A percentile compares a stretch with the other conserved stretches of the same genome.
phyloP scores from a whole-genome alignment of 2,888 invertebrate genomes.

The Synergus laeviventris region DNA sequence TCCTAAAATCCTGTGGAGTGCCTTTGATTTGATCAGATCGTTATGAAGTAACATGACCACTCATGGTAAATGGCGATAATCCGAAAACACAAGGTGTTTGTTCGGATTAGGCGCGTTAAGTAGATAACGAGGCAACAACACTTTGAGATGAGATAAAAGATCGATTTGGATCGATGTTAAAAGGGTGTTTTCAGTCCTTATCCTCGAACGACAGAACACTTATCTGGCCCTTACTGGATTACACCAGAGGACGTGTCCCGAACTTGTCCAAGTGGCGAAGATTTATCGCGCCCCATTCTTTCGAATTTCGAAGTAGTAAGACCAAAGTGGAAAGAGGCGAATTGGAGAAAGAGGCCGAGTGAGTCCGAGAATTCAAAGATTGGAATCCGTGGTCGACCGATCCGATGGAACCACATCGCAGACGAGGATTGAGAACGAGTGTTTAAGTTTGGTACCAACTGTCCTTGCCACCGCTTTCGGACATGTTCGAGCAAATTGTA shows the following conservation, averaged over 20 bases:
- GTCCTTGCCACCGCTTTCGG: constrained; percentile 65
- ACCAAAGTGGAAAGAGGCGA: not conserved
- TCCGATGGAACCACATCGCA: constrained; percentile 58
- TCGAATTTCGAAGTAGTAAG: constrained; percentile 40
- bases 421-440: constrained; percentile 59
- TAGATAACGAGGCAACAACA: not conserved
- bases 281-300: constrained; percentile 58
- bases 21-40: not conserved
- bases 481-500: constrained; percentile 72
- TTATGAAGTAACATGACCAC: not conserved
- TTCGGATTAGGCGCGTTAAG: not conserved
- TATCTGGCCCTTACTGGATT: constrained; percentile 61
- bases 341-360: constrained; percentile 26
- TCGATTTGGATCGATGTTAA: constrained; percentile 42
- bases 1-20: no score
- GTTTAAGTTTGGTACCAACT: constrained; percentile 62
- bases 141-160: constrained; percentile 2
- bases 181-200: constrained; percentile 51
- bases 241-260: constrained; percentile 55
- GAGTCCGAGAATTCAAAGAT: constrained; percentile 40
- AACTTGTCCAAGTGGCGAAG: constrained; percentile 55
- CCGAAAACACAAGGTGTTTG: not conserved
- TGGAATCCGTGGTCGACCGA: constrained; percentile 14
- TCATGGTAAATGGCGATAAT: not conserved
- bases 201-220: constrained; percentile 46